phyloP scores from a whole-genome alignment of 2,113 vertebrate genomes.

The Mesitornis unicolor region DNA sequence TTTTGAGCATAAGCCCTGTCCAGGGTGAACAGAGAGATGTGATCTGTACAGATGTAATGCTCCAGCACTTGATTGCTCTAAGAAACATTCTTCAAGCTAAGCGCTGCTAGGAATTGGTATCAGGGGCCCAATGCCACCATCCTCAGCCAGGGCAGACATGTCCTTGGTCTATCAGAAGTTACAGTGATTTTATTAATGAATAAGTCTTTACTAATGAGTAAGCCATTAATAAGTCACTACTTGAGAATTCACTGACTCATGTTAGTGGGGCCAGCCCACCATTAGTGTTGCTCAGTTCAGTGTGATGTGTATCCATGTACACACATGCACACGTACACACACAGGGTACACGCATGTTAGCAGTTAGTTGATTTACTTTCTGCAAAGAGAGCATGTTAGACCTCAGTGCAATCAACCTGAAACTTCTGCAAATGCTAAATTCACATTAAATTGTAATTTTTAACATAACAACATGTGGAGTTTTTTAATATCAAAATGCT shows the following conservation, averaged over 20 bases:
- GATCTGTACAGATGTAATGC: fast-evolving
- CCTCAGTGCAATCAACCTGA: background rate
- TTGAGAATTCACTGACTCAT: background rate
- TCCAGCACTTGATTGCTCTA: background rate
- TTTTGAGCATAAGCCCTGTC: background rate
- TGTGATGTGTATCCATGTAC: background rate
- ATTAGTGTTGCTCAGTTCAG: background rate
- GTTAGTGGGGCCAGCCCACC: background rate
- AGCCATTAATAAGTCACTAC: background rate
- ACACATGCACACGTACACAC: fast-evolving
- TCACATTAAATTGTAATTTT: background rate
- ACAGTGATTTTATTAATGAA: background rate
- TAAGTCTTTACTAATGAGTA: background rate
- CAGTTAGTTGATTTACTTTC: background rate
- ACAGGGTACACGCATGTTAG: fast-evolving
- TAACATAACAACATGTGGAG: background rate
- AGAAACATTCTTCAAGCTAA: background rate
- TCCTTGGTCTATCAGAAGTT: background rate
- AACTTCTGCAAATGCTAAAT: background rate
- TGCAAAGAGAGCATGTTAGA: background rate
- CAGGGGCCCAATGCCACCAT: background rate
- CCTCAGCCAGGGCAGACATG: background rate
- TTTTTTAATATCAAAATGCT: background rate
- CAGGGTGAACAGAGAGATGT: background rate
- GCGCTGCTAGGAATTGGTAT: background rate